Evolutionary conservation across 2,888 invertebrate genomes (phyloP).

Genomic region (Abscondita cerata): DNA sequence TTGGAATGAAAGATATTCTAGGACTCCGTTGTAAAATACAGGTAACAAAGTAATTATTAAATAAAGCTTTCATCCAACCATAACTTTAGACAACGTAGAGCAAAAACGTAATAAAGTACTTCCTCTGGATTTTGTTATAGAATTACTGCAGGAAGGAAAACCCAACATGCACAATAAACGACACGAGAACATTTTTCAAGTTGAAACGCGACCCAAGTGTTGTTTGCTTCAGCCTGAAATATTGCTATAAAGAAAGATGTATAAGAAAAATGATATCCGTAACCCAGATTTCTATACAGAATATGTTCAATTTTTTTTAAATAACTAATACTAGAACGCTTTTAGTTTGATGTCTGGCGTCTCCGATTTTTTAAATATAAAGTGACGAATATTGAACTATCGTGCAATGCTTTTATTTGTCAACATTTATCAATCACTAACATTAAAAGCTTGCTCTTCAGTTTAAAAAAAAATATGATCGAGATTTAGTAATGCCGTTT

Average conservation of each 20-base stretch:
- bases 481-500: too few relatives aligned
- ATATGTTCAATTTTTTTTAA: slow-evolving; percentile 46
- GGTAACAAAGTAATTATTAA: slow-evolving; percentile 35
- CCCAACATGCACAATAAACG: slow-evolving; percentile 51
- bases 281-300: slow-evolving; percentile 49
- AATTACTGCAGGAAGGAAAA: slow-evolving; percentile 46
- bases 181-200: slow-evolving; percentile 54
- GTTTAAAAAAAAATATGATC: too few relatives aligned
- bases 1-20: slow-evolving; percentile 25
- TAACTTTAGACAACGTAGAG: slow-evolving; percentile 33
- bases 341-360: not conserved
- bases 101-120: slow-evolving; percentile 35
- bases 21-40: slow-evolving; percentile 23
- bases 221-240: slow-evolving; percentile 56
- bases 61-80: slow-evolving; percentile 34
- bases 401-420: not conserved
- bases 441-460: not conserved
- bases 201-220: slow-evolving; percentile 54
- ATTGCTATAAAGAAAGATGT: slow-evolving; percentile 54
- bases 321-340: slow-evolving; percentile 32
- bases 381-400: too few relatives aligned
- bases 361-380: too few relatives aligned
- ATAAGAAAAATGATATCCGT: slow-evolving; percentile 51
- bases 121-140: slow-evolving; percentile 41
- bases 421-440: not conserved